Evolutionary conservation across 1,140 invertebrate species (phyloP).

Genomic region (Zeugodacus cucurbitae): DNA sequence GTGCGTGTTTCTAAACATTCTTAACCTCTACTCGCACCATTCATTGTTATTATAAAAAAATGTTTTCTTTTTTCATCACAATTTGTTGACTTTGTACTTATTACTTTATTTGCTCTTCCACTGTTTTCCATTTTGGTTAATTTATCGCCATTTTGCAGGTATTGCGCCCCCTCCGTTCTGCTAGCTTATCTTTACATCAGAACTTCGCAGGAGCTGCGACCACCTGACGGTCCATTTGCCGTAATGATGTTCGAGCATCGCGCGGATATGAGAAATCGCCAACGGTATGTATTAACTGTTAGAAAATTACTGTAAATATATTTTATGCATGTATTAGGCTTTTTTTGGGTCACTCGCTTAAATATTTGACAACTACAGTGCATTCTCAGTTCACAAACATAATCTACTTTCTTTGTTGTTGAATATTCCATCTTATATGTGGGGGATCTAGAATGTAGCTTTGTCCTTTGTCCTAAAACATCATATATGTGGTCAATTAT

Average conservation of each 20-base stretch:
- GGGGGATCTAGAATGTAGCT: no score
- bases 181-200: slow-evolving; percentile 74
- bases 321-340: no score
- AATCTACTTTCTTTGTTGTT: no score
- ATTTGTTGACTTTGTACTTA: neutral
- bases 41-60: no score
- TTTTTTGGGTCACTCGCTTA: no score
- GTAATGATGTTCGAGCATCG: slow-evolving; percentile 70
- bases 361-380: no score
- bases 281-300: slow-evolving; percentile 56
- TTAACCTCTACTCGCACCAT: no score
- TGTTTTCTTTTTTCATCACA: neutral
- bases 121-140: neutral
- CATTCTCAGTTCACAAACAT: no score
- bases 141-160: slow-evolving; percentile 65
- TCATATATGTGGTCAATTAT: no score
- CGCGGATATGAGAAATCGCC: slow-evolving; percentile 59
- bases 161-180: slow-evolving; percentile 73
- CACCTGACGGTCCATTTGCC: slow-evolving; percentile 68
- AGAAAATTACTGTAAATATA: neutral
- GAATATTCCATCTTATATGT: no score
- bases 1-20: no score
- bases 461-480: no score
- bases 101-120: neutral
- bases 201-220: slow-evolving; percentile 73